Conservation (phyloP, 1,140 invertebrate genomes). For the Hydropsyche tenuis region DNA sequence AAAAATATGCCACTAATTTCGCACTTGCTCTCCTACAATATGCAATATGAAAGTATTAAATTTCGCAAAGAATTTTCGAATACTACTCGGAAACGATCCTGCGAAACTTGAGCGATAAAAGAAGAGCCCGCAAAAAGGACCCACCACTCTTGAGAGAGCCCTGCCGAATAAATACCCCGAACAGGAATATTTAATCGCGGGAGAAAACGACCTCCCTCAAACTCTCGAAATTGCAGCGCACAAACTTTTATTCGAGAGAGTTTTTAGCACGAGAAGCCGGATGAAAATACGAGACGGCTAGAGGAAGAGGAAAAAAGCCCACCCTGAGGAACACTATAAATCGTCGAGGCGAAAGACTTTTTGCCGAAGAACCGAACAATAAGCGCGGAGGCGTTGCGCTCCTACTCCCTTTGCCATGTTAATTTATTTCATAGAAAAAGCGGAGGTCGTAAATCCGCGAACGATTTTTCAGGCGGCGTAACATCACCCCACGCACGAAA, state of each 20-base stretch:
- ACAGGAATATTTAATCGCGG: constrained; percentile 16
- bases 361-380: not conserved
- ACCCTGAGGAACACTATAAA: constrained; percentile 14
- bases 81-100: too few species aligned
- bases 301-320: too few species aligned
- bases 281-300: too few species aligned
- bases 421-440: constrained; percentile 5
- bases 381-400: not conserved
- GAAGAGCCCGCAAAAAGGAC: not conserved
- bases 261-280: too few species aligned
- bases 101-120: constrained; percentile 17
- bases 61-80: constrained; percentile 1
- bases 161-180: not conserved
- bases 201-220: constrained; percentile 13
- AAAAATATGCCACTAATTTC: too few species aligned
- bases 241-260: constrained; percentile 1
- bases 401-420: not conserved
- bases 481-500: too few species aligned
- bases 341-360: not conserved
- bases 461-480: not conserved
- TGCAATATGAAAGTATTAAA: too few species aligned
- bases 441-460: not conserved
- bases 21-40: too few species aligned
- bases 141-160: not conserved
- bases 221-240: constrained; percentile 12